Base-by-base conservation (phyloP, 2,797 vertebrate genomes). In the Tinamus major region DNA sequence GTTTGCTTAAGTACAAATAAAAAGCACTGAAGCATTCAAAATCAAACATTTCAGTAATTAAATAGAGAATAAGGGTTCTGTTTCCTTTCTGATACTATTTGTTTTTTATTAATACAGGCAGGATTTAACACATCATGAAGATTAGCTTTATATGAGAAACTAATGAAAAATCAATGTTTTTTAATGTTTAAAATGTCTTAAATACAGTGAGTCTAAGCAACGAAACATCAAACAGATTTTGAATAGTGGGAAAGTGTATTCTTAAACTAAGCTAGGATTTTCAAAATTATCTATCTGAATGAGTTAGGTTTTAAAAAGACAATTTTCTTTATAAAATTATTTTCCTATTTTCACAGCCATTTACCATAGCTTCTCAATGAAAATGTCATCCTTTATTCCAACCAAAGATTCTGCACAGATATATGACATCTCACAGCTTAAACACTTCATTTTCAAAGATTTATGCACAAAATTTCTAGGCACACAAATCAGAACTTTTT, bases 31-130 rank as follows among this genome's bases (percentile, higher is more conserved):
- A 93, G 95, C 96, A 95, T 97, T 97, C 49, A 94, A 97, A 97
- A 96, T 94, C 96, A 97, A 98, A 97, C 95, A 98, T 95, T 96
- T 92, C 77, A 79, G 87, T 97, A 97, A 98, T 98, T 98, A 97
- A 97, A 97, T 93, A 83, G 83, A 97, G 89, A 96, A 92, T 92
- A 61, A 71, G 29, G 19, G 42, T 71, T 79, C 85, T 94, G 76
- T 88, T 97, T 96, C 51, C 10, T 81, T 94, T 97, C 92, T 95
- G 65, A 95, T 95, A 93, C 79, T 97, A 83, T 97, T 97, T 98
- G 72, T 15, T 85, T 97, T 96, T 97, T 96, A 97, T 97, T 98
- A 97, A 96, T 95, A 83, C 82, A 89, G 75, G 79, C 71, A 97
- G 91, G 96, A 96, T 95, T 96, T 94, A 94, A 31, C 87, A 90